Percentiles rank a stretch among this genome's conserved stretches.
Evolutionary conservation across 1,140 invertebrate species (phyloP).

Genomic region (Sycobia sp.): DNA sequence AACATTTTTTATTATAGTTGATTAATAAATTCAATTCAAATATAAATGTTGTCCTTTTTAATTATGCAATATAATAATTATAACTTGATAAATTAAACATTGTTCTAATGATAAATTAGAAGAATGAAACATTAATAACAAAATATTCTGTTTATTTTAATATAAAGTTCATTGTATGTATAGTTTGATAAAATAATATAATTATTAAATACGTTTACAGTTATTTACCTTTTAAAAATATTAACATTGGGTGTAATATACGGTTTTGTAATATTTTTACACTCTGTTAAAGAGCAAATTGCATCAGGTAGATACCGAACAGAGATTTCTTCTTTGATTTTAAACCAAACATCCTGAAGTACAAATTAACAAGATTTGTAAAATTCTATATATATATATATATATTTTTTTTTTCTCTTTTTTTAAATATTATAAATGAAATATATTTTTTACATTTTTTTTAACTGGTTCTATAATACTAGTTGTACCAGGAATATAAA

Average conservation of each 20-base stretch:
- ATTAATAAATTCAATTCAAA: too few relatives aligned
- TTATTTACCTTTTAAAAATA: constrained; percentile 44
- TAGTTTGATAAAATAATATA: too few relatives aligned
- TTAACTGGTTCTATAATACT: constrained; percentile 22
- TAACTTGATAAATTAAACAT: too few relatives aligned
- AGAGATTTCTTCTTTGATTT: constrained; percentile 40
- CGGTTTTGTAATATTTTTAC: constrained; percentile 35
- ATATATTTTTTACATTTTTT: constrained; percentile 39
- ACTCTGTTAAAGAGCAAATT: constrained; percentile 42
- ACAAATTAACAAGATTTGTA: neutral
- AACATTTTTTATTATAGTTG: too few relatives aligned
- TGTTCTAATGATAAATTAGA: too few relatives aligned
- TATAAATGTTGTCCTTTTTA: too few relatives aligned
- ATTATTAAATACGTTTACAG: too few relatives aligned
- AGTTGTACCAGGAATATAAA: constrained; percentile 42
- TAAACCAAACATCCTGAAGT: constrained; percentile 36
- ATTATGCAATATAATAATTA: too few relatives aligned
- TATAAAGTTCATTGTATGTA: too few relatives aligned
- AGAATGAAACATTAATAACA: too few relatives aligned
- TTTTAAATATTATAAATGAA: too few relatives aligned
- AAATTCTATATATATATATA: neutral
- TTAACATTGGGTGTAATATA: constrained; percentile 35
- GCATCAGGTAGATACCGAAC: constrained; percentile 46
- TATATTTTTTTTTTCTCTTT: constrained; percentile 36
- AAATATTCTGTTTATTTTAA: neutral